Base-by-base conservation (phyloP, 37 sponge, comb jelly and placozoan genomes). In the Amphimedon queenslandica region DNA sequence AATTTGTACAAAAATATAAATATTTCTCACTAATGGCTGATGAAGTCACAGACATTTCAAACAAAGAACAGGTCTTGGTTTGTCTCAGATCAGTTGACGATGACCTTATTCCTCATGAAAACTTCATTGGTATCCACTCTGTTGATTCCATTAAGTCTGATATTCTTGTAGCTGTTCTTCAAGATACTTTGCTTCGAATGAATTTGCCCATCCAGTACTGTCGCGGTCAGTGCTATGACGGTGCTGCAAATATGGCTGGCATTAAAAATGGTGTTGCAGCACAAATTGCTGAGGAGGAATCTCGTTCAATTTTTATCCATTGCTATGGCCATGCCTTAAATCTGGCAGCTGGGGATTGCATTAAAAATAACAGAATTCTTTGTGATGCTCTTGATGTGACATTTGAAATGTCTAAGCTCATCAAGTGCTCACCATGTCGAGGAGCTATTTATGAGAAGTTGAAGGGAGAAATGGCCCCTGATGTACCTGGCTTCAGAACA, bases 31-130 rank as follows among this genome's bases (percentile, higher is more conserved):
- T 83, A 34, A 83, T 83, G 64, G 35, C 58, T 2, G 84, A 83
- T 69, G 77, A 83, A 60, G 69, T 77, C 21, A 77, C 74, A 35
- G 76, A 83, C 43, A 25, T 83, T 23, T 55, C 83, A 1, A 82
- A 82, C 30, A 28, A 23, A 10, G 78, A 84, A 51, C 84, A 84
- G 61, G 51, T 84, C 27, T 72, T 70, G 24, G 40, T 84, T 43
- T 84, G 84, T 39, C 24, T 84, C 20, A 43, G 78, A 39, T 77
- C 58, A 55, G 77, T 84, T 27, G 78, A 70, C 65, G 38, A 42
- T 37, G 66, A 57, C 32, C 35, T 84, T 35, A 60, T 57, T 55
- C 37, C 18, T 40, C 67, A 66, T 65, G 68, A 76, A 76, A 71
- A 71, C 28, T 30, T 43, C 37, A 63, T 79, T 10, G 72, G 80